These are phyloP conservation scores for Lacerta viridis DNA, from an alignment of 2,797 vertebrate genomes.

Conservation along the genomic window DNA sequence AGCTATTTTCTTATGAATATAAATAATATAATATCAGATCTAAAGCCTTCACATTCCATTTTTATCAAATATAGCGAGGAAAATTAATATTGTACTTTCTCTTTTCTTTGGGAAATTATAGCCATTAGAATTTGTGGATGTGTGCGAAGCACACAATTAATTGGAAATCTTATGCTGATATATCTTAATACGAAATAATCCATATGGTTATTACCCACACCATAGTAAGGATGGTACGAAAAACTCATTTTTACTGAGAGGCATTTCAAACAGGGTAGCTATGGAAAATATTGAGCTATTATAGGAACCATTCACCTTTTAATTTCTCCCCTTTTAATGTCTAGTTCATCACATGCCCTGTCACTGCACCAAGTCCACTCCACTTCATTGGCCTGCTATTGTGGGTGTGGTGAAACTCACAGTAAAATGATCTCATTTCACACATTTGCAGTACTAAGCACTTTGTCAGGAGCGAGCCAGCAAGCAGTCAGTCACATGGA, in stretches of 20 bases:
- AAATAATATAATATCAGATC: conserved; percentile 36
- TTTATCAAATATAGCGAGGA: conserved; percentile 12
- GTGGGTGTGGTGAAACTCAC: not conserved
- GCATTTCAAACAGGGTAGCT: not conserved
- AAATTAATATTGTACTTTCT: not conserved
- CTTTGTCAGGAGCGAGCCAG: no score
- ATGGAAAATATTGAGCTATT: not conserved
- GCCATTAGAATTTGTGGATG: not conserved
- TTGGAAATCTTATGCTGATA: not conserved
- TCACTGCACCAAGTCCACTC: no score
- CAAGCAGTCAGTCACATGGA: no score
- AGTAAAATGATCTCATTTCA: not conserved
- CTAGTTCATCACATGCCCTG: no score
- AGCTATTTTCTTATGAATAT: not conserved
- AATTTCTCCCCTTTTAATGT: no score
- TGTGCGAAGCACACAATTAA: conserved; percentile 22
- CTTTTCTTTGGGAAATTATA: not conserved
- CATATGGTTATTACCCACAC: fast-evolving
- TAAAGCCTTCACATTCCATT: conserved; percentile 5
- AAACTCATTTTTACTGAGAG: not conserved
- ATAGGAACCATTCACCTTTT: not conserved
- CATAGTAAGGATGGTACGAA: not conserved
- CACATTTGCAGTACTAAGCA: not conserved
- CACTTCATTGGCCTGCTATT: not conserved
- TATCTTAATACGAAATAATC: not conserved